A percentile compares a stretch with the other conserved stretches of the same genome.
Conservation (phyloP, 2,888 invertebrate species). For the Amphipyra tragopoginis region DNA sequence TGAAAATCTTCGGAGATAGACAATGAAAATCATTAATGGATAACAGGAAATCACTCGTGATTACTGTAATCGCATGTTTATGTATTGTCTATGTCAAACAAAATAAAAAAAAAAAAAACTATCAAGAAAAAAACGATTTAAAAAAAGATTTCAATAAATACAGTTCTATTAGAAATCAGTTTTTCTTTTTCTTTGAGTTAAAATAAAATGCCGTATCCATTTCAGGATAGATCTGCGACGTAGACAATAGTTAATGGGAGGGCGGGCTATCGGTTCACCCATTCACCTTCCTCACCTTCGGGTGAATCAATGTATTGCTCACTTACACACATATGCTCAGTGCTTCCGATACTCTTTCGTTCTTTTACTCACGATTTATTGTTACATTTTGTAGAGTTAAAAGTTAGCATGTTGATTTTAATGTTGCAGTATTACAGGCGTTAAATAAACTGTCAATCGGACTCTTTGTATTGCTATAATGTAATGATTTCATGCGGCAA, state of each 20-base stretch:
- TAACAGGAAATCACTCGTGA: no score
- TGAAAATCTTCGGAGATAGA: no score
- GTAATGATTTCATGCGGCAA: no score
- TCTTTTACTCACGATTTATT: constrained; percentile 27
- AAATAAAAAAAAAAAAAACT: no score
- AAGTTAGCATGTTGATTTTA: neutral
- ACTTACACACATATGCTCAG: constrained; percentile 48
- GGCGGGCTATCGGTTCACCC: constrained; percentile 52
- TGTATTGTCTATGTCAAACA: no score
- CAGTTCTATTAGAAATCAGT: no score
- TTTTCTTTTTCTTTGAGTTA: neutral
- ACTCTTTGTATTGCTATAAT: no score
- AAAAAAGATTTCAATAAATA: no score
- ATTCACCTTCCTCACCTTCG: constrained; percentile 47
- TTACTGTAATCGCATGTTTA: no score
- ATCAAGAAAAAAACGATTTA: no score
- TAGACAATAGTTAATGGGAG: constrained; percentile 56
- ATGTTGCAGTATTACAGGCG: neutral
- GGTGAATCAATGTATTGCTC: constrained; percentile 53
- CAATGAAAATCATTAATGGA: no score
- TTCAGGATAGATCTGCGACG: neutral
- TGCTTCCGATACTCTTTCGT: constrained; percentile 45
- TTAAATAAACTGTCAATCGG: no score
- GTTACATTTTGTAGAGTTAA: constrained; percentile 6
- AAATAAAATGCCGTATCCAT: constrained; percentile 26